Evolutionary conservation across 2,113 vertebrate genomes (phyloP).

Genomic region (Uropsilus gracilis): DNA sequence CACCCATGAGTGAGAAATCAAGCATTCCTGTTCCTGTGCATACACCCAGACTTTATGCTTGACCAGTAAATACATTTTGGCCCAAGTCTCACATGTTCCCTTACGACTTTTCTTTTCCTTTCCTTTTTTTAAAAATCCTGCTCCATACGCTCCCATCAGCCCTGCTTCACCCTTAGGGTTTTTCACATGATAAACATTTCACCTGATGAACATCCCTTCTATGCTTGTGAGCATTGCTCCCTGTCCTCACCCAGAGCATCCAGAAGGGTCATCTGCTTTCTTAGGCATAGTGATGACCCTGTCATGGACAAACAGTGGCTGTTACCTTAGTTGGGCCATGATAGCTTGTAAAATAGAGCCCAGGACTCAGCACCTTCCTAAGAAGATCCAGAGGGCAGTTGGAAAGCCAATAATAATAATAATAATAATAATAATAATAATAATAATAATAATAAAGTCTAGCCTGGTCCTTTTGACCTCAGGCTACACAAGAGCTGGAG

Average conservation of each 20-base stretch:
- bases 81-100: background rate
- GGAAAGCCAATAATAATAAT: background rate
- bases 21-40: background rate
- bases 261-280: background rate
- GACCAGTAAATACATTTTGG: background rate
- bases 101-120: slow-evolving; percentile 34
- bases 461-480: background rate
- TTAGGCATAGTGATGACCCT: background rate
- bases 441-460: no score
- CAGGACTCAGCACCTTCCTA: background rate
- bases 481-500: background rate
- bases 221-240: background rate
- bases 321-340: background rate
- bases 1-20: background rate
- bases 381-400: background rate
- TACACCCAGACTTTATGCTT: background rate
- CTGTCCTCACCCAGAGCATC: background rate
- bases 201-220: background rate
- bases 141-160: no score
- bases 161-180: no score
- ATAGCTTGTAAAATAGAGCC: background rate
- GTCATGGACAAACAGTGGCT: background rate
- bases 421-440: no score
- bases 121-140: no score
- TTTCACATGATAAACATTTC: no score